Evolutionary conservation across 2,797 vertebrate genomes (phyloP), one percentile per base, ranked within the genome.

Genomic region (Protonibea diacanthus): DNA sequence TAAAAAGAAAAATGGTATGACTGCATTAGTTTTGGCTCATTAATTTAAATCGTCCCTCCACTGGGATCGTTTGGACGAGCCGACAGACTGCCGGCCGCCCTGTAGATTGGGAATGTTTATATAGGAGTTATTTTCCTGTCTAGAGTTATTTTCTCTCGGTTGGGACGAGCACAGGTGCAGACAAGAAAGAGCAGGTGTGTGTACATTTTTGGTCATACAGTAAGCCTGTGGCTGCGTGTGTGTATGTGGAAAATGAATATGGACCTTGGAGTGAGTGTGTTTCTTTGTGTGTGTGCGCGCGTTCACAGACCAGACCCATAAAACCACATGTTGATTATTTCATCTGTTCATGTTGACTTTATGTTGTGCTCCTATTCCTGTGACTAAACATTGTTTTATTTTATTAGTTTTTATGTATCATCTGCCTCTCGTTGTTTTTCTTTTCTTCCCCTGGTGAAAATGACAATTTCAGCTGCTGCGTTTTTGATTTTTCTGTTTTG

Each of bases 91-190:
- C 49, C 45, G 21, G 83, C 67, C 68, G 40, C 74, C 82, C 76
- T 89, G 85, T 91, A 91, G 90, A 87, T 91, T 63, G 80, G 91
- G 90, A 93, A 90, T 90, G 89, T 93, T 92, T 91, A 90, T 91
- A 91, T 81, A 90, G 87, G 89, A 92, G 85, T 92, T 86, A 87
- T 89, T 89, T 92, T 91, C 89, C 82, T 91, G 87, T 91, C 79
- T 90, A 88, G 84, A 90, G 80, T 87, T 86, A 89, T 89, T 90
- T 90, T 88, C 76, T 84, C 82, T 89, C 27, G 52, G 69, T 89
- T 88, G 82, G 88, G 73, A 84, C 49, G 80, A 90, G 83, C 86
- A 86, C 83, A 83, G 85, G 69, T 65, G 71, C 45, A 47, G 63
- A 78, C 68, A 64, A 70, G 90, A 84, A 86, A 81, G 74, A 76